Base-by-base conservation (phyloP, 2,888 invertebrate genomes). In the Proisotoma minuta region DNA sequence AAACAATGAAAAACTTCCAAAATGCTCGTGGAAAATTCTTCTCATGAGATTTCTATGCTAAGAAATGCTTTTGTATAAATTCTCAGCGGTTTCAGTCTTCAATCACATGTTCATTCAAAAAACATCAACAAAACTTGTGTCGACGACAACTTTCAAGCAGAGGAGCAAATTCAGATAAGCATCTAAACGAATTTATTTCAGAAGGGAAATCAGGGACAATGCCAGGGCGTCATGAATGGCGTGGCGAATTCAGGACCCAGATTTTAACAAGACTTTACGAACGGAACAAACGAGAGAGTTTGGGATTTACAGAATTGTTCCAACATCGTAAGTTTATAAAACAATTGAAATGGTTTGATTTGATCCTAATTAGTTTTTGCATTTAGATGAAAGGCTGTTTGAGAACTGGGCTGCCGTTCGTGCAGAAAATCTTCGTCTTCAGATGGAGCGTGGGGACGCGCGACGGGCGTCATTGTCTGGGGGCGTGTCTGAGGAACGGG, bases 401-500 rank as follows among this genome's bases (percentile, higher is more conserved):
- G 94, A 95, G 77, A 87, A 83, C 78, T 85, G 88, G 23, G 88
- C 89, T 74, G 84, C 87, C 48, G 78, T 94, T 60, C 86, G 88
- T 75, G 82, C 85, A 72, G 91, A 93, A 79, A 94, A 93, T 78
- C 81, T 91, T 26, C 90, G 91, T 72, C 80, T 94, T 34, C 87
- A 90, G 73, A 88, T 90, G 80, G 93, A 94, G 77, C 88, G 71
- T 87, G 76, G 82, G 91, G 51, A 83, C 86, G 70, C 76, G 77
- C 65, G 79, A 78, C 70, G 74, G 66, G 59, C 81, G 2, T 29
- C 34, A 18, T 28, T 12, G 18, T 29, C 22, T 8, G 20, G 23
- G 4, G 20, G 3, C 3, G 57, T 5, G 77, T 73, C 73, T n/a
- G 75, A 75, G 63, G 75, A 75, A 49, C 62, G 63, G 23, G 74